phyloP scores from a whole-genome alignment of 2,113 vertebrate genomes.

The Ahaetulla prasina region DNA sequence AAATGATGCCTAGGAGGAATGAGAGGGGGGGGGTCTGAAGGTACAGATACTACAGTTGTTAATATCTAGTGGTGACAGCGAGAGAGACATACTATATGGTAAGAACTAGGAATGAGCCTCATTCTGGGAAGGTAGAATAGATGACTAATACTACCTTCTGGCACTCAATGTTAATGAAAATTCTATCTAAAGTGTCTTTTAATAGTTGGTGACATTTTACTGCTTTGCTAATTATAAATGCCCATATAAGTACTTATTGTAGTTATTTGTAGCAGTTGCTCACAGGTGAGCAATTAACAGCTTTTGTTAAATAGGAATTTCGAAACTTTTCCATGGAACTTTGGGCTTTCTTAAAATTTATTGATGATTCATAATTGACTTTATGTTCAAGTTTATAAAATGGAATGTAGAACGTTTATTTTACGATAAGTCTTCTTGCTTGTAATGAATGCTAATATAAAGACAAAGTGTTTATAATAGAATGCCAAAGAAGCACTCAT shows the following conservation, averaged over 20 bases:
- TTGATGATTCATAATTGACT: background rate
- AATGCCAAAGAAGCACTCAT: constrained; percentile 44
- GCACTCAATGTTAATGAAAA: background rate
- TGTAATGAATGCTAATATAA: constrained; percentile 29
- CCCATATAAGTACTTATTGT: background rate
- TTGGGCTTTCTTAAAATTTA: background rate
- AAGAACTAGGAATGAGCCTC: background rate
- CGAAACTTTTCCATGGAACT: background rate
- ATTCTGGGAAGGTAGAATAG: background rate
- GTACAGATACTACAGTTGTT: background rate
- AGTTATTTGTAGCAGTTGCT: background rate
- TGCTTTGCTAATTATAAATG: background rate
- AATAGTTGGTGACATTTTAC: background rate
- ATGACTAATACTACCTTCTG: background rate
- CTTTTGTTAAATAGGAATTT: background rate
- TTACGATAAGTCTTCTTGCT: constrained; percentile 38
- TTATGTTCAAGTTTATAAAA: constrained; percentile 11
- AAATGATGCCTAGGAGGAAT: background rate
- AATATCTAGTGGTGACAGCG: background rate
- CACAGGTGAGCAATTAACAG: background rate
- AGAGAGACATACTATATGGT: background rate
- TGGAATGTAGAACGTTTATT: constrained; percentile 1
- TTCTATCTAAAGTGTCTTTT: background rate
- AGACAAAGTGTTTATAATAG: constrained; percentile 40
- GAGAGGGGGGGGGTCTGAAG: background rate